Evolutionary conservation across 1,140 invertebrate genomes (phyloP).

Genomic region (Panagrolaimus sp.): DNA sequence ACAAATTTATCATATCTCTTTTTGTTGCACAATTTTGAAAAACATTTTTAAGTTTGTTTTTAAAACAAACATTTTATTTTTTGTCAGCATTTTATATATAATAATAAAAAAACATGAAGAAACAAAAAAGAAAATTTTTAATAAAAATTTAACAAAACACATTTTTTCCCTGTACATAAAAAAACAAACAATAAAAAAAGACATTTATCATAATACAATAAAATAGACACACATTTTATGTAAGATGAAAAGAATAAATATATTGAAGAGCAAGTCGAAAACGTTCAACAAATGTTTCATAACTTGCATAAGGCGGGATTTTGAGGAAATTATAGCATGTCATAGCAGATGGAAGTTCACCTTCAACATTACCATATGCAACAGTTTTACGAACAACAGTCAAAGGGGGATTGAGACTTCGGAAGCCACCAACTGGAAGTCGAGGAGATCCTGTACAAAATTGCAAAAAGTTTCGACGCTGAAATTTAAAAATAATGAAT

Average conservation of each 20-base stretch:
- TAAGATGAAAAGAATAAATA: constrained; percentile 74
- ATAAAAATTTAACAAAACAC: no score
- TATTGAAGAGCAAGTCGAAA: constrained; percentile 69
- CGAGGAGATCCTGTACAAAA: constrained; percentile 96
- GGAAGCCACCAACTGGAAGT: constrained; percentile 95
- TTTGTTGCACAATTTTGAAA: no score
- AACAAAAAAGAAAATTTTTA: no score
- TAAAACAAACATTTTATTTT: no score
- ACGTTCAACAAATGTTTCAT: constrained; percentile 41
- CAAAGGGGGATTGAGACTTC: constrained; percentile 83
- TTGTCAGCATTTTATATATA: no score
- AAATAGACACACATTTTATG: constrained; percentile 11
- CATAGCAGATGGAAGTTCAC: constrained; percentile 97
- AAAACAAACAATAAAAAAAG: no score
- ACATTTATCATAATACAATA: no score
- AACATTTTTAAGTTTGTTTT: no score
- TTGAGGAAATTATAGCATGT: constrained; percentile 99
- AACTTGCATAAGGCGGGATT: constrained; percentile 85
- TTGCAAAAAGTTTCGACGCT: constrained; percentile 90
- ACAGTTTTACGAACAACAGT: constrained; percentile 73
- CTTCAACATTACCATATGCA: constrained; percentile 76
- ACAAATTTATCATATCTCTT: no score
- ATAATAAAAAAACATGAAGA: no score
- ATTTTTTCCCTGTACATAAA: no score
- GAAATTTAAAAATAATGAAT: constrained; percentile 25